A percentile compares a stretch with the other conserved stretches of the same genome.
These are phyloP conservation scores for Rhagonycha lutea DNA, from an alignment of 2,888 invertebrate genomes.

Conservation along the genomic window DNA sequence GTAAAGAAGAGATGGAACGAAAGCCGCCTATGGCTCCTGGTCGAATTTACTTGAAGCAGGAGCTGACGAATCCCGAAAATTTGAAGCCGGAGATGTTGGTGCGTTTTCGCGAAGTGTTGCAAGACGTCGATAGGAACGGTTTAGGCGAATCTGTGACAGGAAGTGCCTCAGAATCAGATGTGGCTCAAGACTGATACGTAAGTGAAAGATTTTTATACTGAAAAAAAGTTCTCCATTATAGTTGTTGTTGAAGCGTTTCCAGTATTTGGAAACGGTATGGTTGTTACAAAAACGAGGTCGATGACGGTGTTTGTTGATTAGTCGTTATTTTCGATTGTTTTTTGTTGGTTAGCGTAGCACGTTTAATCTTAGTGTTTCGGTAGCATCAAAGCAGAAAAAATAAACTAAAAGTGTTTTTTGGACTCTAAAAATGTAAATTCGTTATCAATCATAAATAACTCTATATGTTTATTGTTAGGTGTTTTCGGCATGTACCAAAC, in stretches of 20 bases:
- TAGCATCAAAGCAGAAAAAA: slow-evolving; percentile 38
- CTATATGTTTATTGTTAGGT: slow-evolving; percentile 43
- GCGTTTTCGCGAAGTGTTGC: slow-evolving; percentile 49
- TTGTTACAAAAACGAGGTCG: slow-evolving; percentile 46
- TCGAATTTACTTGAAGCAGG: slow-evolving; percentile 54
- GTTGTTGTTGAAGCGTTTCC: slow-evolving; percentile 31
- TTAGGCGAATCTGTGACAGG: slow-evolving; percentile 44
- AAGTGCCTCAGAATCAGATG: slow-evolving; percentile 55
- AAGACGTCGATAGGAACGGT: slow-evolving; percentile 50
- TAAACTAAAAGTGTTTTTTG: slow-evolving; percentile 48
- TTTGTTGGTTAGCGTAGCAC: slow-evolving; percentile 39
- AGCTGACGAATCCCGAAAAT: slow-evolving; percentile 55
- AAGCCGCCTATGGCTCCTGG: slow-evolving; percentile 41
- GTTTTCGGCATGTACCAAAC: slow-evolving; percentile 45
- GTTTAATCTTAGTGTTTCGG: slow-evolving; percentile 44
- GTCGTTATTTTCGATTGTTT: slow-evolving; percentile 45
- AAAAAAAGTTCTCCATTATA: slow-evolving; percentile 30
- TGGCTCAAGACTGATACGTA: slow-evolving; percentile 56
- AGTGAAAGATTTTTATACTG: slow-evolving; percentile 52
- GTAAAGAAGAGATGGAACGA: slow-evolving; percentile 16
- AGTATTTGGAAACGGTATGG: slow-evolving; percentile 33
- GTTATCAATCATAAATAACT: slow-evolving; percentile 32
- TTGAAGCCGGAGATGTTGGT: slow-evolving; percentile 54
- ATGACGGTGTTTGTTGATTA: slow-evolving; percentile 56
- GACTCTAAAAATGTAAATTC: slow-evolving; percentile 41